phyloP scores from a whole-genome alignment of 2,888 invertebrate genomes.

The Scaptomyza reducta region DNA sequence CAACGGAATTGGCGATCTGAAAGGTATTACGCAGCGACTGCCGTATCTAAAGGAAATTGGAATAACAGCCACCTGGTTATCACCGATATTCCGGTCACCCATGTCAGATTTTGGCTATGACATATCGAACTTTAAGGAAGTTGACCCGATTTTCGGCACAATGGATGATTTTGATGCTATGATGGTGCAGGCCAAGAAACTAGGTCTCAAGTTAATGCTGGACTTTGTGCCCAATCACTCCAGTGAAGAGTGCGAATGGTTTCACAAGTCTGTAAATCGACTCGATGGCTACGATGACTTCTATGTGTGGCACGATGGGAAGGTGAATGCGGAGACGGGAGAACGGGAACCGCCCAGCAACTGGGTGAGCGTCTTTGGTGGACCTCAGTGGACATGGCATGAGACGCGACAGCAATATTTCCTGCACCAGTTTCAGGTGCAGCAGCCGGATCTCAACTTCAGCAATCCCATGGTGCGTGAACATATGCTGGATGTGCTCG shows the following conservation, averaged over 20 bases:
- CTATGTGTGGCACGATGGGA: conserved; percentile 90
- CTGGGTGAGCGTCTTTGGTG: conserved; percentile 86
- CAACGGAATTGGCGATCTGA: conserved; percentile 93
- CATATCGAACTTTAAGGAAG: conserved; percentile 87
- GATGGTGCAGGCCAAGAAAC: conserved; percentile 85
- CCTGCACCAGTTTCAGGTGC: conserved; percentile 87
- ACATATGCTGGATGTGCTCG: conserved; percentile 87
- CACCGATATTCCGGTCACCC: conserved; percentile 90
- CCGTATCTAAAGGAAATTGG: conserved; percentile 89
- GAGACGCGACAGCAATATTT: conserved; percentile 87
- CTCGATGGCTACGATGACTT: conserved; percentile 88
- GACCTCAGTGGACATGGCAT: conserved; percentile 89
- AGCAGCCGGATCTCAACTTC: conserved; percentile 93
- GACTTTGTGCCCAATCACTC: conserved; percentile 90
- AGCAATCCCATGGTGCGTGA: conserved; percentile 88
- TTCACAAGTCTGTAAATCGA: conserved; percentile 88
- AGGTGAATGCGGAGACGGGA: conserved; percentile 63
- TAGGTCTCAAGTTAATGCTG: conserved; percentile 86
- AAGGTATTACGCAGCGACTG: conserved; percentile 87
- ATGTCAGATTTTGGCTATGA: conserved; percentile 92
- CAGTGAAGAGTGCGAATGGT: conserved; percentile 94
- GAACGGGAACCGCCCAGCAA: conserved; percentile 69
- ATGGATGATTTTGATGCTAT: conserved; percentile 88
- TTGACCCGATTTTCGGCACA: conserved; percentile 88
- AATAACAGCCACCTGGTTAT: conserved; percentile 89